phyloP scores from a whole-genome alignment of 2,797 vertebrate genomes.

The Anguilla anguilla region DNA sequence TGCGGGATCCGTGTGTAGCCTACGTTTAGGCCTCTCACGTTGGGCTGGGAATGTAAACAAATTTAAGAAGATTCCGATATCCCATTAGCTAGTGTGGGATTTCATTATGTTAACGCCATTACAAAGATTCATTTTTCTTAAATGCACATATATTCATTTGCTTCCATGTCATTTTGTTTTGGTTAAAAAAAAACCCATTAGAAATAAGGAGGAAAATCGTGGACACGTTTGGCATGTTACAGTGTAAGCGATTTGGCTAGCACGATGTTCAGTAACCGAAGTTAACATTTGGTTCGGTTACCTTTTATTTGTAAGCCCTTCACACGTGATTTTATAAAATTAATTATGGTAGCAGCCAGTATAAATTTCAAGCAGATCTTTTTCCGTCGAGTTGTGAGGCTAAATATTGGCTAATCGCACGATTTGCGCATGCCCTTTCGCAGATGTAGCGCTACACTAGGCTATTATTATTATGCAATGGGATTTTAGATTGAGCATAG shows the following conservation, averaged over 20 bases:
- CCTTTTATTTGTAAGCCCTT: background rate
- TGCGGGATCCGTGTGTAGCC: constrained; percentile 62
- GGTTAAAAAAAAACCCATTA: background rate
- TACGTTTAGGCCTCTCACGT: constrained; percentile 54
- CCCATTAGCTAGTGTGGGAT: constrained; percentile 46
- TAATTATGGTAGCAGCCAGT: background rate
- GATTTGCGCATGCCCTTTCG: background rate
- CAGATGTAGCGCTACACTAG: background rate
- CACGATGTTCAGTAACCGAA: background rate
- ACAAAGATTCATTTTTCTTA: background rate
- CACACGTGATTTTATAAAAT: background rate
- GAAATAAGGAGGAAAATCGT: background rate
- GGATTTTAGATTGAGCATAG: background rate
- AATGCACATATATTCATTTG: background rate
- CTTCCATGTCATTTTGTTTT: background rate
- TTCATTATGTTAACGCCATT: constrained; percentile 37
- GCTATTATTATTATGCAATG: background rate
- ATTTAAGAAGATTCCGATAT: constrained; percentile 49
- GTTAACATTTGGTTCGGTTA: background rate
- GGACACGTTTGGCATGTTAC: constrained; percentile 28
- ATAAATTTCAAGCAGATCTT: background rate
- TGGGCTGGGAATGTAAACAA: constrained; percentile 67
- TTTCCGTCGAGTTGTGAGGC: background rate
- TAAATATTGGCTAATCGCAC: background rate
- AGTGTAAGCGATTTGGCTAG: background rate